Conservation (phyloP, 2,113 vertebrate species). For the Chaenogobius annularis region DNA sequence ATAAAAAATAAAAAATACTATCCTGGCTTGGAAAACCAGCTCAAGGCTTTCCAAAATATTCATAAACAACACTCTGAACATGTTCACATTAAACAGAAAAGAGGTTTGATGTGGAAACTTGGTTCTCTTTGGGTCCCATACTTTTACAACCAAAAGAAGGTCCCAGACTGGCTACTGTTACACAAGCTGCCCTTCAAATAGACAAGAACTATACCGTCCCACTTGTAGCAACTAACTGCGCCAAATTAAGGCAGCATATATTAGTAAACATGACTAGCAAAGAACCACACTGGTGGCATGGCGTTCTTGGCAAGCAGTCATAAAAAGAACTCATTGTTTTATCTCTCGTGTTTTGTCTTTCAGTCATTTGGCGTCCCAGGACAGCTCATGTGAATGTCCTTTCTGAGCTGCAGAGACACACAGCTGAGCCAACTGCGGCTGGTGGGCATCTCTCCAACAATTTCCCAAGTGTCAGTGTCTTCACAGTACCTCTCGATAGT, state of each 20-base stretch:
- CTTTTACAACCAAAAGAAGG: background rate
- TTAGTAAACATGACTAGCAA: constrained; percentile 5
- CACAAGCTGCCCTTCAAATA: constrained; percentile 8
- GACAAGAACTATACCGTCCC: background rate
- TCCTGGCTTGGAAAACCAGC: constrained; percentile 37
- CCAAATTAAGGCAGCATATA: constrained; percentile 15
- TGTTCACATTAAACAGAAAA: constrained; percentile 39
- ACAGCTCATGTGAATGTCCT: constrained; percentile 57
- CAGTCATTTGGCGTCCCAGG: constrained; percentile 46
- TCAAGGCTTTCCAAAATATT: constrained; percentile 19
- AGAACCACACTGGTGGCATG: constrained; percentile 20
- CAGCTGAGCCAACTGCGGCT: constrained; percentile 84
- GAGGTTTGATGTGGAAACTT: constrained; percentile 8
- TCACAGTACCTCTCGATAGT: constrained; percentile 81
- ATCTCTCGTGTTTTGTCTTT: constrained; percentile 39
- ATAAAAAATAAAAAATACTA: constrained; percentile 41
- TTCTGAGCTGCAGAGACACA: constrained; percentile 77
- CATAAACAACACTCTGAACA: constrained; percentile 32
- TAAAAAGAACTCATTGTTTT: background rate
- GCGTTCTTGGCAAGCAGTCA: background rate
- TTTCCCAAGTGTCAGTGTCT: constrained; percentile 77
- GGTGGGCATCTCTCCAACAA: constrained; percentile 81
- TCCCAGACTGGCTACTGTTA: constrained; percentile 7
- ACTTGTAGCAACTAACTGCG: constrained; percentile 20
- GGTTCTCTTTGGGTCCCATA: background rate